phyloP scores from a whole-genome alignment of 2,797 vertebrate genomes.

The Echeneis naucrates region DNA sequence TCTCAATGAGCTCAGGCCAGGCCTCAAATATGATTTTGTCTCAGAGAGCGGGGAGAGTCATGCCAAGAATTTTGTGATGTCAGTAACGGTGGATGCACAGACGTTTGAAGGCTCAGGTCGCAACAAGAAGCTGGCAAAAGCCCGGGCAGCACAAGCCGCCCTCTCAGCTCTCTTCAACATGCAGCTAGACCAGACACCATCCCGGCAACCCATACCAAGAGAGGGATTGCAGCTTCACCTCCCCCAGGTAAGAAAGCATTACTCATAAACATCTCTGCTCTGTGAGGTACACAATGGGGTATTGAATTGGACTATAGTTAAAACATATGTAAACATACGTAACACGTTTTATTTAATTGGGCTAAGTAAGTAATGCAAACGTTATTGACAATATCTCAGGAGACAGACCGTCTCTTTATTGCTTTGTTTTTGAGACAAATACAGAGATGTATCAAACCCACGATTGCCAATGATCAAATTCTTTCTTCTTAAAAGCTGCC shows the following conservation, averaged over 20 bases:
- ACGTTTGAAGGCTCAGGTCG: conserved; percentile 96
- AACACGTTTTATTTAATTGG: conserved; percentile 4
- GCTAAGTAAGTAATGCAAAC: not conserved
- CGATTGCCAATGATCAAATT: conserved; percentile 5
- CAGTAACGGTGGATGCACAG: conserved; percentile 93
- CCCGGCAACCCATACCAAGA: conserved; percentile 95
- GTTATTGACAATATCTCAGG: conserved; percentile 8
- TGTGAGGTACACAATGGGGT: not conserved
- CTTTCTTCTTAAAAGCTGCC: not conserved
- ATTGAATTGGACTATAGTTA: too few species aligned
- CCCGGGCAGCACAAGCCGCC: conserved; percentile 95
- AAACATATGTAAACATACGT: too few species aligned
- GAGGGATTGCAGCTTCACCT: conserved; percentile 96
- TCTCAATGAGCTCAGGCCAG: conserved; percentile 95
- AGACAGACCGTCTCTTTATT: not conserved
- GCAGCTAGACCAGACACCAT: conserved; percentile 97
- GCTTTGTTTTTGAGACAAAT: not conserved
- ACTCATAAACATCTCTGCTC: not conserved
- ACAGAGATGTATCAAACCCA: not conserved
- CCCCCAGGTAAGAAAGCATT: conserved; percentile 89
- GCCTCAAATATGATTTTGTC: conserved; percentile 97
- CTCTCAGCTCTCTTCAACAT: conserved; percentile 95
- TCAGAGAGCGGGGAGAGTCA: conserved; percentile 98
- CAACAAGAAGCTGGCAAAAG: conserved; percentile 98
- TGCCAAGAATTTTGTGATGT: conserved; percentile 99